Conservation (phyloP, 2,797 vertebrate genomes). For the Melanotaenia boesemani region DNA sequence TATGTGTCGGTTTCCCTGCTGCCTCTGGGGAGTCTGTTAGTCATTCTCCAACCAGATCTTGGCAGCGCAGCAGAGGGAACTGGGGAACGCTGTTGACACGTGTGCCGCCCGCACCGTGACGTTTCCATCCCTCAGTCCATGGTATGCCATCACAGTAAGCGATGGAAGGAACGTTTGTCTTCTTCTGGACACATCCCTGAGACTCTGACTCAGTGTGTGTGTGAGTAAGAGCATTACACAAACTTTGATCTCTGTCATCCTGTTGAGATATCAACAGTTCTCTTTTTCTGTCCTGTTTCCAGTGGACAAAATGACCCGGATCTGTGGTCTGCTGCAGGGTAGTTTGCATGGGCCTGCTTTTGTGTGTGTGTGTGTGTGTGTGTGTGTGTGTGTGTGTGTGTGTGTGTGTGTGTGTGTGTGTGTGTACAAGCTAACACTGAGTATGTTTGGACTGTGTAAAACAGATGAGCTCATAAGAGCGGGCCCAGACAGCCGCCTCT, state of each 20-base stretch:
- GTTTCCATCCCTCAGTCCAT: conserved; percentile 48
- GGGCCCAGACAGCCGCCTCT: conserved; percentile 63
- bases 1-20: conserved; percentile 27
- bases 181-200: conserved; percentile 51
- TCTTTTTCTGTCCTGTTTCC: conserved; percentile 19
- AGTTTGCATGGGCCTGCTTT: conserved; percentile 13
- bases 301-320: conserved; percentile 62
- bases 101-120: conserved; percentile 55
- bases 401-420: conserved; percentile 36
- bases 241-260: conserved; percentile 68
- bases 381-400: conserved; percentile 39
- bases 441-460: conserved; percentile 60
- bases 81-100: conserved; percentile 63
- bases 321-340: conserved; percentile 44
- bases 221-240: conserved; percentile 43
- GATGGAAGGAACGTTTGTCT: conserved; percentile 29
- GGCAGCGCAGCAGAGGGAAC: conserved; percentile 50
- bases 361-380: conserved; percentile 30
- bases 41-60: conserved; percentile 52
- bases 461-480: conserved; percentile 72
- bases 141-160: conserved; percentile 26
- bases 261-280: conserved; percentile 57
- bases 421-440: conserved; percentile 18
- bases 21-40: conserved; percentile 65
- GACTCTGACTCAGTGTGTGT: conserved; percentile 7